Percentiles rank a stretch among this genome's conserved stretches.
These are phyloP conservation scores for Hemicentrotus pulcherrimus DNA, from an alignment of 35 echinoderm and acorn worm genomes.

Conservation along the genomic window DNA sequence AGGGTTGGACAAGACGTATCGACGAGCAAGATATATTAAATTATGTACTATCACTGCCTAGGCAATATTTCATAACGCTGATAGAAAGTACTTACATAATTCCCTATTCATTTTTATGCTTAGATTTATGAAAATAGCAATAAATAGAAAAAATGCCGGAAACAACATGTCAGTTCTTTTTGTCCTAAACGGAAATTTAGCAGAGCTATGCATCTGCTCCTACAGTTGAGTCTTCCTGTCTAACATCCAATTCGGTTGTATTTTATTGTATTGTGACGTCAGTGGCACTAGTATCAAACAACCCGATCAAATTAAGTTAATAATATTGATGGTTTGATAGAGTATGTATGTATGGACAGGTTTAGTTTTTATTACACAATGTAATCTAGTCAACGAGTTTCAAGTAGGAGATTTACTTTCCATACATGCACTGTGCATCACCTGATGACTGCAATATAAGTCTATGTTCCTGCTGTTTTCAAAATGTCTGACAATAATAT, in stretches of 20 bases:
- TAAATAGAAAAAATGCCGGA: not conserved
- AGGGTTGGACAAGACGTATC: not conserved
- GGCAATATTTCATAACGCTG: not conserved
- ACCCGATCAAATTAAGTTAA: not conserved
- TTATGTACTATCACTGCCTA: not conserved
- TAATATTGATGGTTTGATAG: no score
- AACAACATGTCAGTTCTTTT: conserved; percentile 13
- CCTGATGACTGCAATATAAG: no score
- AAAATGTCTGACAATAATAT: no score
- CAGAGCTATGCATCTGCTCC: conserved; percentile 9
- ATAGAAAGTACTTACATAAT: not conserved
- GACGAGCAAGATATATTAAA: not conserved
- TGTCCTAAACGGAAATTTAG: not conserved
- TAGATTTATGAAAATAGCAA: not conserved
- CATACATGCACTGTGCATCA: no score
- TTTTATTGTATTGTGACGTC: not conserved
- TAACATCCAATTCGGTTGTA: not conserved
- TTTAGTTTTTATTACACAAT: no score
- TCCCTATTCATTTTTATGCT: not conserved
- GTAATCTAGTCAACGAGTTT: no score
- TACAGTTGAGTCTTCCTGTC: not conserved
- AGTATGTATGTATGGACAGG: no score
- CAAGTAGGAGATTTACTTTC: no score
- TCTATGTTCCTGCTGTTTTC: no score
- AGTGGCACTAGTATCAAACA: not conserved